phyloP scores from a whole-genome alignment of 2,888 invertebrate genomes.

The Abscondita cerata region DNA sequence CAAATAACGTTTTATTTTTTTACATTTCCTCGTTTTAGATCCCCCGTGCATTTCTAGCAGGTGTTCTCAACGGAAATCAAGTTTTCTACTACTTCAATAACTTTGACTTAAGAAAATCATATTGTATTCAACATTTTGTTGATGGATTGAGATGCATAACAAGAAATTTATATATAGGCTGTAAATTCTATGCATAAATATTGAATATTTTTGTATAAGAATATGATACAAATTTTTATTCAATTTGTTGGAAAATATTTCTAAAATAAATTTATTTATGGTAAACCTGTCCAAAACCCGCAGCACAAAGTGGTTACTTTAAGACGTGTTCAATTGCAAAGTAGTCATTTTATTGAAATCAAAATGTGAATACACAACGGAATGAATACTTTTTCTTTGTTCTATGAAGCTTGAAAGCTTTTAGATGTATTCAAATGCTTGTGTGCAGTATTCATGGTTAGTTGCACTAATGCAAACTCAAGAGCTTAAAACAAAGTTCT shows the following conservation, averaged over 20 bases:
- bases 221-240: too few species aligned
- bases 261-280: too few species aligned
- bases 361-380: constrained; percentile 15
- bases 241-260: too few species aligned
- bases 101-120: background rate
- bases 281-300: too few species aligned
- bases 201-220: too few species aligned
- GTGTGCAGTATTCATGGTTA: constrained; percentile 26
- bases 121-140: background rate
- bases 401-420: constrained; percentile 27
- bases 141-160: too few species aligned
- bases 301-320: background rate
- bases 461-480: constrained; percentile 31
- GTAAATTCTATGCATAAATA: too few species aligned
- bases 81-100: background rate
- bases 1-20: constrained; percentile 1
- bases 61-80: constrained; percentile 9
- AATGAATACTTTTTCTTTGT: constrained; percentile 19
- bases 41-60: background rate
- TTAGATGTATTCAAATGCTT: constrained; percentile 30
- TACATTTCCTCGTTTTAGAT: constrained; percentile 2
- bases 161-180: too few species aligned
- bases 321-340: background rate
- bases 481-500: constrained; percentile 27
- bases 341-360: constrained; percentile 10